Conservation (phyloP, 1,140 invertebrate genomes). For the Drosophila varians region DNA sequence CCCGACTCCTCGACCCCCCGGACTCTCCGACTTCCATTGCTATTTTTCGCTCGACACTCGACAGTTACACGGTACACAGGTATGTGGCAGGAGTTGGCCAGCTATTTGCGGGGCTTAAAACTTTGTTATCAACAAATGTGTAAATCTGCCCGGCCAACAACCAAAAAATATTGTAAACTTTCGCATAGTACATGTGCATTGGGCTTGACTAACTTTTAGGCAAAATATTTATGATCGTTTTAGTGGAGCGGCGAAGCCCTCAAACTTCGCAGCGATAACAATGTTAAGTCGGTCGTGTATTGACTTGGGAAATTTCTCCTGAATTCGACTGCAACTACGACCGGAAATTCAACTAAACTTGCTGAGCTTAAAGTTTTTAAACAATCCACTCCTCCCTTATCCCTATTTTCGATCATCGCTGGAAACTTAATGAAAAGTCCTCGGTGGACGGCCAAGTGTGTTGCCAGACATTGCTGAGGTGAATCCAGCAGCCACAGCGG, state of each 20-base stretch:
- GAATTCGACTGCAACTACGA: slow-evolving; percentile 34
- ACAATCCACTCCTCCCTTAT: not conserved
- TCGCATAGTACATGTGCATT: slow-evolving; percentile 35
- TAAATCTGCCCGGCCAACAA: slow-evolving; percentile 65
- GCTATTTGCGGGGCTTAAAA: slow-evolving; percentile 75
- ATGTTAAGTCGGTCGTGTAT: slow-evolving; percentile 46
- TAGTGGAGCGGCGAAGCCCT: slow-evolving; percentile 42
- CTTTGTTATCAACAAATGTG: slow-evolving; percentile 80
- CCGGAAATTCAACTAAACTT: slow-evolving; percentile 35
- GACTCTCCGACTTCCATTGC: not conserved
- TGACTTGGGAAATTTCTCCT: slow-evolving; percentile 24
- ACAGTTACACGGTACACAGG: slow-evolving; percentile 42
- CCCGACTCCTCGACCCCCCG: slow-evolving; percentile 11
- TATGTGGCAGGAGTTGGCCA: slow-evolving; percentile 46
- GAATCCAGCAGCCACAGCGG: slow-evolving; percentile 19
- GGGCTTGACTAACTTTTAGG: slow-evolving; percentile 72
- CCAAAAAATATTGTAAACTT: slow-evolving; percentile 58
- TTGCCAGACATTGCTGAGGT: slow-evolving; percentile 48
- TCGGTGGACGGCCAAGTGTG: slow-evolving; percentile 26
- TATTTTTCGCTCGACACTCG: not conserved
- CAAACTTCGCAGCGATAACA: slow-evolving; percentile 37
- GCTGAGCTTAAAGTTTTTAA: slow-evolving; percentile 26
- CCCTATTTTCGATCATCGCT: not conserved
- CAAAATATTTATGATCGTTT: slow-evolving; percentile 80
- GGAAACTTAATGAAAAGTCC: slow-evolving; percentile 42